phyloP scores from a whole-genome alignment of 2,797 vertebrate genomes.

The Neosalanx taihuensis region DNA sequence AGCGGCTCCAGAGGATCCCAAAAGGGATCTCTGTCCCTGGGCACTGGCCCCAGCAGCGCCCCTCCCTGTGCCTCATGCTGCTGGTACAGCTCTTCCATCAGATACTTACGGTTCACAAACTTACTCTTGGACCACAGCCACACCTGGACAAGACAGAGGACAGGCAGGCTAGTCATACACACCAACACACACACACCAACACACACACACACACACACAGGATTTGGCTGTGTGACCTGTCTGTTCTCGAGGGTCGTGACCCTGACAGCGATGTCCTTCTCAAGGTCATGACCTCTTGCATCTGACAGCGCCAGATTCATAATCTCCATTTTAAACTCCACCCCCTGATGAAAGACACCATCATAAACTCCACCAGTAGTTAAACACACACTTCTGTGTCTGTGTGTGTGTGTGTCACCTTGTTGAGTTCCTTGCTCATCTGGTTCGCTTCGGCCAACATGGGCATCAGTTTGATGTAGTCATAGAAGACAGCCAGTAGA shows the following conservation, averaged over 20 bases:
- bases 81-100: conserved; percentile 89
- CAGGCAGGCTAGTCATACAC: background rate
- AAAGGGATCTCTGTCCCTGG: conserved; percentile 82
- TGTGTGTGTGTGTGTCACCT: conserved; percentile 60
- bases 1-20: conserved; percentile 85
- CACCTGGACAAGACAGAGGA: conserved; percentile 64
- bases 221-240: conserved; percentile 64
- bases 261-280: conserved; percentile 82
- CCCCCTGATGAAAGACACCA: conserved; percentile 64
- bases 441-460: conserved; percentile 87
- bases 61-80: conserved; percentile 64
- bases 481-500: conserved; percentile 83
- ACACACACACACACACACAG: background rate
- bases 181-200: background rate
- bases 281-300: conserved; percentile 81
- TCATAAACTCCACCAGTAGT: too few species aligned
- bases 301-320: conserved; percentile 86
- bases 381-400: background rate
- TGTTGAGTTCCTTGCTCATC: conserved; percentile 85
- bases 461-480: conserved; percentile 86
- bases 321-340: conserved; percentile 84
- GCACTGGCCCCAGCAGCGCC: conserved; percentile 37
- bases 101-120: conserved; percentile 88
- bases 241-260: conserved; percentile 70
- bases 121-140: conserved; percentile 91